Percentiles rank a stretch among this genome's conserved stretches.
phyloP scores from a whole-genome alignment of 2,888 invertebrate genomes.

The Idaea dimidiata region DNA sequence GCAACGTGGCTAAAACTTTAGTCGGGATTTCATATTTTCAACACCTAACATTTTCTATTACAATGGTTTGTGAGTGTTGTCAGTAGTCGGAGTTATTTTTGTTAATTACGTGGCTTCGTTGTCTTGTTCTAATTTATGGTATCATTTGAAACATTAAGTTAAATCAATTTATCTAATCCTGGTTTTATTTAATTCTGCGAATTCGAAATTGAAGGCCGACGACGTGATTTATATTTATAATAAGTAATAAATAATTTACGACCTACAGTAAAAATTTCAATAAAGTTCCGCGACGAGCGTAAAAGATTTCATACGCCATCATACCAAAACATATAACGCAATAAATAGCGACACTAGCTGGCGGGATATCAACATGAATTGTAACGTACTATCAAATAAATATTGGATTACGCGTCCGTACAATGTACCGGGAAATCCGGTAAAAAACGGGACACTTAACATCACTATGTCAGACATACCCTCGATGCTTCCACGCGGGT shows the following conservation, averaged over 20 bases:
- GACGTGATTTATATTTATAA: background rate
- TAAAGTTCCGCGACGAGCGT: background rate
- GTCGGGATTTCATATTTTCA: constrained; percentile 10
- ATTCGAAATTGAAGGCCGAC: background rate
- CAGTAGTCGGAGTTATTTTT: background rate
- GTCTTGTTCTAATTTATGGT: background rate
- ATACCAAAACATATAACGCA: background rate
- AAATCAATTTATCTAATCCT: background rate
- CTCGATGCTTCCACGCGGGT: constrained; percentile 53
- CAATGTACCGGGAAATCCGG: constrained; percentile 8
- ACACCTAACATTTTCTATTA: background rate
- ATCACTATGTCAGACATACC: constrained; percentile 22
- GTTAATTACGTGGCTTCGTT: background rate
- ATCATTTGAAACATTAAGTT: background rate
- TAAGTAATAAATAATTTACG: background rate
- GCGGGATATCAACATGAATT: constrained; percentile 1
- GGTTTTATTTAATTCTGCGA: background rate
- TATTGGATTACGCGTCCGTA: constrained; percentile 8
- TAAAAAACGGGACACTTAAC: constrained; percentile 23
- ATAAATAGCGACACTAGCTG: background rate
- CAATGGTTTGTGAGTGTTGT: background rate
- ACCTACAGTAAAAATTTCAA: background rate
- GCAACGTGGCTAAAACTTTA: constrained; percentile 11
- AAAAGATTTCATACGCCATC: background rate
- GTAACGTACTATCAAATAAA: constrained; percentile 4